Evolutionary conservation across 2,888 invertebrate genomes (phyloP).

Genomic region (Mactromeris polynyma): DNA sequence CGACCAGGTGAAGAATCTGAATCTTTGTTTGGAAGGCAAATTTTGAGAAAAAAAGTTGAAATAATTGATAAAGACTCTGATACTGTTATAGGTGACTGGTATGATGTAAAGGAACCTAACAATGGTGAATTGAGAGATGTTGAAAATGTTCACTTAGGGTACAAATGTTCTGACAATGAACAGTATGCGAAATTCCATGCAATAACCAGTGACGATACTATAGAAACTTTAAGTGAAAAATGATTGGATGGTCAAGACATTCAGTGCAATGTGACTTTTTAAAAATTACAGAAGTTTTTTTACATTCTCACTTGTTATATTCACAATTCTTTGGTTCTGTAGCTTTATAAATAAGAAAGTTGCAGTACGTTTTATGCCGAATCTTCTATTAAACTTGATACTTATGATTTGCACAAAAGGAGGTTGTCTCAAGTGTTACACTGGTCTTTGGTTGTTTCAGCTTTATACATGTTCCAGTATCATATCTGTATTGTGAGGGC

Average conservation of each 20-base stretch:
- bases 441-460: too few species aligned
- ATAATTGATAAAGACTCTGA: conserved; percentile 27
- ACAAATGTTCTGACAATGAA: neutral
- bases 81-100: conserved; percentile 13
- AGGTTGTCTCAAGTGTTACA: too few species aligned
- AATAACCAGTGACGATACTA: neutral
- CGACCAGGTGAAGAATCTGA: neutral
- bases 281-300: too few species aligned
- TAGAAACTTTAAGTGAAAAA: too few species aligned
- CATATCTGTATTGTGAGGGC: neutral
- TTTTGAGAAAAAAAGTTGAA: neutral
- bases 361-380: too few species aligned
- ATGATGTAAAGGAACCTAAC: conserved; percentile 10
- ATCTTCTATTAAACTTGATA: too few species aligned
- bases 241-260: too few species aligned
- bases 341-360: too few species aligned
- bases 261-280: too few species aligned
- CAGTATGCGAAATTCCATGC: neutral
- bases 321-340: too few species aligned
- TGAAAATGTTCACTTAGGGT: neutral
- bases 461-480: neutral
- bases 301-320: too few species aligned
- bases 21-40: neutral
- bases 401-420: too few species aligned
- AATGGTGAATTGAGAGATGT: neutral